Evolutionary conservation across 2,888 invertebrate species (phyloP).

Genomic region (Callosobruchus maculatus): DNA sequence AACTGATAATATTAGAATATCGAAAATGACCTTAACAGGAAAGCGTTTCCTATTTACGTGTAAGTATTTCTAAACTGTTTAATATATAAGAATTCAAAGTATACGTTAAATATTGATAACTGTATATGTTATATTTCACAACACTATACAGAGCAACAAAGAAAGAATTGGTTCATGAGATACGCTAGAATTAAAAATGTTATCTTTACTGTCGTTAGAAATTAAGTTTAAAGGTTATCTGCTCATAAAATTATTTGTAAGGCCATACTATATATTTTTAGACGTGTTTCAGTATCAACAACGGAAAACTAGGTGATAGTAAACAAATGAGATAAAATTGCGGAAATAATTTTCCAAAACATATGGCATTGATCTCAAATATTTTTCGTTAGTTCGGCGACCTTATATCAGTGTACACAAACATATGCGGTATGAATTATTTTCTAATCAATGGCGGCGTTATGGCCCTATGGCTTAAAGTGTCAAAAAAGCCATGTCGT

Average conservation of each 20-base stretch:
- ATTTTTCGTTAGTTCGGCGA: background rate
- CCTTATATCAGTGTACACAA: background rate
- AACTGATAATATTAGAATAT: background rate
- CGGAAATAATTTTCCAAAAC: background rate
- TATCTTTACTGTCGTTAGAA: background rate
- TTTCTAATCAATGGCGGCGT: background rate
- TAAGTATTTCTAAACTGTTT: background rate
- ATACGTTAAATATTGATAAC: background rate
- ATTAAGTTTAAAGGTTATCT: background rate
- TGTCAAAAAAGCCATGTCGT: too few relatives aligned
- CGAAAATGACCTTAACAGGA: background rate
- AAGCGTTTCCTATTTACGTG: background rate
- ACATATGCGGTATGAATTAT: background rate
- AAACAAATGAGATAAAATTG: background rate
- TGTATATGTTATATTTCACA: background rate
- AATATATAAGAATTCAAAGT: background rate
- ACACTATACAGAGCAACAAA: background rate
- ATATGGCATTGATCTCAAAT: background rate
- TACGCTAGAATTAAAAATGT: background rate
- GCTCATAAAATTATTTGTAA: background rate
- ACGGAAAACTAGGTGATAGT: background rate
- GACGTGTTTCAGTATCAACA: background rate
- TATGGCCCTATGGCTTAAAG: too few relatives aligned
- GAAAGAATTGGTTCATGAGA: background rate
- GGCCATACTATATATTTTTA: background rate